A percentile compares a stretch with the other conserved stretches of the same genome.
Conservation (phyloP, 1,140 invertebrate species). For the Drosophila arawakana region DNA sequence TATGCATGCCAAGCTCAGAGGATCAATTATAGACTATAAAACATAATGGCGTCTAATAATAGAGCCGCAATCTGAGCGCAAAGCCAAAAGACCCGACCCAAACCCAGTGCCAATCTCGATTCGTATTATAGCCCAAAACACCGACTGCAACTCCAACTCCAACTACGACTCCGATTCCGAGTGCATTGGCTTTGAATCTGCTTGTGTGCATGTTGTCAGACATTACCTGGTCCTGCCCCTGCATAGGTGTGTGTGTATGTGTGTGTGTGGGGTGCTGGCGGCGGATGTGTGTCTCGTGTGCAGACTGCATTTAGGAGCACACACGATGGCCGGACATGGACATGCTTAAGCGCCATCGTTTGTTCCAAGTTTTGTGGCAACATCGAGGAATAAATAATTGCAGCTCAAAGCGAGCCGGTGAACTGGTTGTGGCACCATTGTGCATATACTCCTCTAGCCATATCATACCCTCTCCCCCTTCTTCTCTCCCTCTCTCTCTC, state of each 20-base stretch:
- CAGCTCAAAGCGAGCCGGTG: conserved; percentile 74
- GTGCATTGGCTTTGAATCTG: conserved; percentile 29
- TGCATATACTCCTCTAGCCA: conserved; percentile 12
- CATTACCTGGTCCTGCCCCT: conserved; percentile 60
- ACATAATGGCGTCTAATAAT: conserved; percentile 83
- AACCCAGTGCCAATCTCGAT: not conserved
- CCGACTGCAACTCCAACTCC: conserved; percentile 20
- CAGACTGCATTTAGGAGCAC: conserved; percentile 68
- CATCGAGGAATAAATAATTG: conserved; percentile 77
- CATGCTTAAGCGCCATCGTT: conserved; percentile 75
- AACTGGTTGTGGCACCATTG: conserved; percentile 80
- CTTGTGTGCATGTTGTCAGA: conserved; percentile 68
- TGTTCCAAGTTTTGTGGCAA: conserved; percentile 31
- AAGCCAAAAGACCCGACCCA: conserved; percentile 36
- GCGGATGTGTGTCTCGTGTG: conserved; percentile 78
- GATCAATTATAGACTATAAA: conserved; percentile 84
- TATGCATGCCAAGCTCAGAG: conserved; percentile 68
- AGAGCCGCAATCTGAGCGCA: conserved; percentile 73
- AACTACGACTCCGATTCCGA: not conserved
- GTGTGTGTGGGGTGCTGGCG: conserved; percentile 39
- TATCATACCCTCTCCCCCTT: conserved; percentile 12
- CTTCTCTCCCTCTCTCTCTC: not conserved
- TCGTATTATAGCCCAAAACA: not conserved
- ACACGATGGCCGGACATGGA: conserved; percentile 67
- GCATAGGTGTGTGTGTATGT: conserved; percentile 1